phyloP scores from a whole-genome alignment of 2,113 vertebrate species.

The Lampris incognitus region DNA sequence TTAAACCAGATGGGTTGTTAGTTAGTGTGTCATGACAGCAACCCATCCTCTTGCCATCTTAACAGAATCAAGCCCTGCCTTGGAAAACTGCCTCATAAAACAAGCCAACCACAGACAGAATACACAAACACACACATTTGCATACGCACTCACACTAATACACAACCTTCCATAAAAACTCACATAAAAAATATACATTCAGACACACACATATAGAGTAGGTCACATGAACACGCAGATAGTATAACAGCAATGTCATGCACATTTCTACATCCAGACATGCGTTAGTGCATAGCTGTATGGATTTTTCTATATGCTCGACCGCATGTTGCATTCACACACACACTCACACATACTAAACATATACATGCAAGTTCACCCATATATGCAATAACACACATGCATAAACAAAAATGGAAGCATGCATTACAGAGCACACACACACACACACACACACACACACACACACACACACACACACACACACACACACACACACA shows the following conservation, averaged over 20 bases:
- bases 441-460: neutral
- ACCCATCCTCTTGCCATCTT: slow-evolving; percentile 35
- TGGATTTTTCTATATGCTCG: no score
- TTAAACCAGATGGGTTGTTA: slow-evolving; percentile 20
- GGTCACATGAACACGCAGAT: no score
- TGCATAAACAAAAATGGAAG: no score
- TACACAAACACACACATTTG: slow-evolving; percentile 12
- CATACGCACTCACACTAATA: neutral
- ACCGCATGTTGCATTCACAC: no score
- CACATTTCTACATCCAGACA: no score
- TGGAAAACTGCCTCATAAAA: slow-evolving; percentile 40
- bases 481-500: neutral
- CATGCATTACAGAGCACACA: neutral
- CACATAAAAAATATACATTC: neutral
- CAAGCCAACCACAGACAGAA: slow-evolving; percentile 30
- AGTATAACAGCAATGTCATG: no score
- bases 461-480: neutral
- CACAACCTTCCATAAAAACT: neutral
- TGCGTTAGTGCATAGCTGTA: no score
- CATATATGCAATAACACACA: no score
- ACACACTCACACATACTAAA: no score
- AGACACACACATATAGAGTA: no score
- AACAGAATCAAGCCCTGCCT: slow-evolving; percentile 33
- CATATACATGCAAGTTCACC: no score
- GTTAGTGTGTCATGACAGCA: slow-evolving; percentile 25